Evolutionary conservation across 1,140 invertebrate species (phyloP), one percentile per base, ranked within the genome.

Genomic region (Drosophila elegans): DNA sequence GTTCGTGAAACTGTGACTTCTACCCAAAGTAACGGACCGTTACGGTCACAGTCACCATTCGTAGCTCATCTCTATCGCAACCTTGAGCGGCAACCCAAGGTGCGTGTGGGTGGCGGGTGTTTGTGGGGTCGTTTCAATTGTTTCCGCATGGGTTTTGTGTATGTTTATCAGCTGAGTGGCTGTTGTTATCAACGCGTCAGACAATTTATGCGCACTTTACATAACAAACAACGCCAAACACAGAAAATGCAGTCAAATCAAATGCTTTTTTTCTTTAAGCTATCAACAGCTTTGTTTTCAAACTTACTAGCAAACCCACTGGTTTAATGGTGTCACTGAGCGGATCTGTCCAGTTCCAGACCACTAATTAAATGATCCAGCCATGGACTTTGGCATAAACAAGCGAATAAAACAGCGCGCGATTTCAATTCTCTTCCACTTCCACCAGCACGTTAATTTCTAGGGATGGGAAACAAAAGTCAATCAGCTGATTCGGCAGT

Each of bases 71-170:
- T 49, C 60, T 74, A 56, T 34, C 38, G 29, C 62, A 80, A 84
- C 81, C 80, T 84, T 84, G 81, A 80, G 67, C 76, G 71, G 49
- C 75, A 83, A 63, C 59, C 79, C 53, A 57, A 60, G 67, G 53
- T 72, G 69, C 54, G 66, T 53, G 45, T 57, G 42, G 51, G 49
- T 60, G 62, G 64, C 16, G 45, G 44, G 67, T 32, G 34, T 45
- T 25, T 53, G 13, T 60, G 39, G 34, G 36, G 45, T 57, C 46
- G 11, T 63, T 54, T 53, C 39, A 52, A 67, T 39, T 63, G 57
- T 66, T 84, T 84, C 72, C 80, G 77, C 64, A 68, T 73, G 56
- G 48, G 32, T 27, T 64, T 61, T 79, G 39, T 62, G 62, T 46
- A 49, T 60, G 76, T 84, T 80, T 80, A 76, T 84, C 69, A 78